Percentiles rank a stretch among this genome's conserved stretches.
These are phyloP conservation scores for Promerops cafer DNA, from an alignment of 2,113 vertebrate species.

Conservation along the genomic window DNA sequence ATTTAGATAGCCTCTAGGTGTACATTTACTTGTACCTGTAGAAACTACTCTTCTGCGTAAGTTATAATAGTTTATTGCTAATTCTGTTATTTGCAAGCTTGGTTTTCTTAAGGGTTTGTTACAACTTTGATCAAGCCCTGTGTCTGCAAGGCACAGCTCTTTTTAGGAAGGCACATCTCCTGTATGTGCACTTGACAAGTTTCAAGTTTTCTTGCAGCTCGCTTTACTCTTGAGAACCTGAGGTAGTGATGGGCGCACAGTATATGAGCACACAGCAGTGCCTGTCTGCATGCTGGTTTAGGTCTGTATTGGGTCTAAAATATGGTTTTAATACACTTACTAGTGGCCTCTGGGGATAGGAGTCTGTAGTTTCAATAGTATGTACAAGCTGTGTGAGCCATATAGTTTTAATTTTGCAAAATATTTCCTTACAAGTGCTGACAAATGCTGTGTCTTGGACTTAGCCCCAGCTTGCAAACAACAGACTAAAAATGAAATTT, in stretches of 20 bases:
- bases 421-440: neutral
- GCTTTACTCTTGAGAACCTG: neutral
- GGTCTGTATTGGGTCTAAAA: neutral
- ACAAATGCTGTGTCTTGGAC: neutral
- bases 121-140: rapidly evolving
- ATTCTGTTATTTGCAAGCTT: neutral
- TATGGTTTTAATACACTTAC: neutral
- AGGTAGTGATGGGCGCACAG: neutral
- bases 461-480: neutral
- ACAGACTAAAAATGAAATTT: neutral
- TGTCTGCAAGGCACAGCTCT: neutral
- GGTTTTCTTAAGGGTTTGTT: neutral
- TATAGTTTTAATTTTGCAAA: neutral
- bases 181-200: neutral
- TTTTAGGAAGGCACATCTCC: neutral
- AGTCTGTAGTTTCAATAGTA: neutral
- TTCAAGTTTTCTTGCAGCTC: neutral
- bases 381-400: neutral
- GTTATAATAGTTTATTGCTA: neutral
- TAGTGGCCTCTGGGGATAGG: neutral
- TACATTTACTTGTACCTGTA: neutral
- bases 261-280: neutral
- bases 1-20: neutral
- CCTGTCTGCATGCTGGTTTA: neutral
- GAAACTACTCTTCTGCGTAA: neutral